Evolutionary conservation across 2,888 invertebrate genomes (phyloP), one percentile per base, ranked within the genome.

Genomic region (Vanessa cardui): DNA sequence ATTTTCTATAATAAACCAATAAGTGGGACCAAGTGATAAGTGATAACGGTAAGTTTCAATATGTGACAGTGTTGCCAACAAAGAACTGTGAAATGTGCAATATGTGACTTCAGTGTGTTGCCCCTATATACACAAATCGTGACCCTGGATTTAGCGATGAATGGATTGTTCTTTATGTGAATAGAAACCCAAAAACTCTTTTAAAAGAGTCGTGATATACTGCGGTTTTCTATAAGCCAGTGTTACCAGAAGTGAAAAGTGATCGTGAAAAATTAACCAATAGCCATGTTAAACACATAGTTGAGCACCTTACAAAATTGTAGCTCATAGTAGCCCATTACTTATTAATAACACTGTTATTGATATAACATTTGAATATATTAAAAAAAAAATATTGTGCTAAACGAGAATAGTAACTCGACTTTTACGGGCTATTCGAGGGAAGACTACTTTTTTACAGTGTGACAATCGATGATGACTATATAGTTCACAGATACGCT

Each of bases 11-110:
- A 65, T 26, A 80, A 80, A 86, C 83, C 82, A 83, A 86, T 86
- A 80, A 86, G 82, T 82, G 90, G 91, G 90, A 92, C 90, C 90
- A 91, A 92, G 92, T 92, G 89, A 87, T 85, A 83, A 91, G 92
- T 92, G 92, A 89, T 83, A 56, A 91, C 91, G 92, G 92, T 92
- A 92, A 92, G 79, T 85, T 82, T 81, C 73, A 74, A 76, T 75
- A 71, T 73, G 87, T 84, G 85, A 79, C 76, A 79, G 89, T 89
- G 89, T 78, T 81, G 79, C 80, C 84, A 77, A 78, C 77, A 78
- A 88, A 86, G 56, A 64, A 89, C 83, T 89, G 90, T 91, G 90
- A 84, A 79, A 76, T 86, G 90, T 90, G 90, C 83, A 67, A 77
- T 77, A 64, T 80, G 90, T 89, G 88, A 85, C 80, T 84, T 84